Base-by-base conservation (phyloP, 1,140 invertebrate genomes). In the Wiebesia pumilae region DNA sequence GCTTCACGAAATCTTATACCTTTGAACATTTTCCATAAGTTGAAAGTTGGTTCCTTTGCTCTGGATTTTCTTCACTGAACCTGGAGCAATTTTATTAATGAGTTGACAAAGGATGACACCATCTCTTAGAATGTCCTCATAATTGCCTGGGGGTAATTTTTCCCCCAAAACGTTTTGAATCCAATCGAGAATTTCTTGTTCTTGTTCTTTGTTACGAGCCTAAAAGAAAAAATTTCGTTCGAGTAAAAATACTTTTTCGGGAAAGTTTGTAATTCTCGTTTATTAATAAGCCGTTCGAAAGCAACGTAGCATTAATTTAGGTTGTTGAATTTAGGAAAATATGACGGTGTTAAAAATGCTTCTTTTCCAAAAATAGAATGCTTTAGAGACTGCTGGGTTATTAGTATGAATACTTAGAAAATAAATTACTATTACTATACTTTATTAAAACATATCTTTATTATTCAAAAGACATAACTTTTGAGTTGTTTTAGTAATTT, bases 21-120 rank as follows among this genome's bases (percentile, higher is more conserved):
- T 96, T 93, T 98, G 97, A 90, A 99, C 97, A 92, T 99, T 99
- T 94, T 99, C 98, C 98, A 99, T 99, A 88, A 99, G 95, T 90
- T 99, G 98, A 94, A 99, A 99, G 89, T 99, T 99, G 40, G 98
- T 98, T 89, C 98, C 98, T 90, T 97, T 98, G 71, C 97, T 96
- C 93, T 99, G 98, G 87, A 99, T 99, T 93, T 99, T 99, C 92
- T 98, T 98, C 0, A 99, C 97, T 6, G 97, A 97, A n/a, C 97
- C 98, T 2, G 99, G 98, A 1, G 96, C 95, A 81, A 99, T 94
- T 95, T 99, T 99, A 94, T 99, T 99, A 91, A 98, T 97, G 19
- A 99, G 94, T 90, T 99, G 97, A 95, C 98, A 99, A 6, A 99
- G 95, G 77, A 99, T 94, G 35, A 98, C 95, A 24, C 99, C 99